Evolutionary conservation across 2,113 vertebrate genomes (phyloP), one percentile per base, ranked within the genome.

Genomic region (Lamprologus tigripictilis): DNA sequence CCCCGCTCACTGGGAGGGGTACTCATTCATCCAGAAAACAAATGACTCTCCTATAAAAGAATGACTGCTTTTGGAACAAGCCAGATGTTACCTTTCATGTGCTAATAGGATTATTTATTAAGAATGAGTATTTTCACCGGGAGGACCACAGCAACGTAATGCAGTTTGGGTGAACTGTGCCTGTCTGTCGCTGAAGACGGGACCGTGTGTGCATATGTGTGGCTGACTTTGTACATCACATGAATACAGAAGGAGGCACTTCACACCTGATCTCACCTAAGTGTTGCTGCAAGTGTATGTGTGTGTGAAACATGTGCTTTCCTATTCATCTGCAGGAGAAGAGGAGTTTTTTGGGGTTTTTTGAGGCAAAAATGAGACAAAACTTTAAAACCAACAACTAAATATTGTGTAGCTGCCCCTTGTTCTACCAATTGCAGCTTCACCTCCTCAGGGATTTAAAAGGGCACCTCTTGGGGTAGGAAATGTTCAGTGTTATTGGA

Each of bases 31-130:
- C 88, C 89, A 91, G 79, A 81, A 92, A 95, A 95, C 92, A 93
- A 90, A 92, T 84, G 81, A 55, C 88, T 88, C 87, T 47, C 88
- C 71, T 57, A 73, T 90, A 53, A 87, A 85, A 91, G 80, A 91
- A 86, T 47, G 89, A 88, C 55, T 80, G 91, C 84, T 87, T 92
- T 89, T 89, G 83, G 86, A 89, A 81, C 68, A 51, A 79, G 88
- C 91, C 95, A 96, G 95, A 95, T 96, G 95, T 93, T 94, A 89
- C 91, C 94, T 95, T 95, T 96, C 94, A 92, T 96, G 95, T 95
- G 94, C 84, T 96, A 96, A 96, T 93, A 91, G 90, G 87, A 93
- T 96, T 95, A 94, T 95, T 95, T 93, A 94, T 96, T 95, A 95
- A 90, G 87, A 91, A 66, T 2, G 54, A 81, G 80, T 81, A 87